Evolutionary conservation across 1,140 invertebrate genomes (phyloP), one percentile per base, ranked within the genome.

Genomic region (Mylabris phalerata): DNA sequence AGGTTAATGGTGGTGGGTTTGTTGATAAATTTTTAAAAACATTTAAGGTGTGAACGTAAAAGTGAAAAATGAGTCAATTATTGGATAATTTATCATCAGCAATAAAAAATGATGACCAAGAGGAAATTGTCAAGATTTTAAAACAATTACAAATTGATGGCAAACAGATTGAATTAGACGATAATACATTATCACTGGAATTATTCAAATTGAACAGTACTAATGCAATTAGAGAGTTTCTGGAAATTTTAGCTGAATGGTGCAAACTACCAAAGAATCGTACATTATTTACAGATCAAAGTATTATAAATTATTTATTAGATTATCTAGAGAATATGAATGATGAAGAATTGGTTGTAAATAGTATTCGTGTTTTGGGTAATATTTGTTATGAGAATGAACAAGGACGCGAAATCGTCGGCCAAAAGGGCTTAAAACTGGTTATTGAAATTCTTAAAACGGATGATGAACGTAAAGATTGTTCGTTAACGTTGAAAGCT

Each of bases 381-480:
- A 95, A 95, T 73, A 85, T 94, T 64, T 93, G 89, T 66, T 94
- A 86, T 74, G 87, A 93, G 68, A 92, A 92, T 78, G 86, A 91
- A 81, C 78, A 78, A 64, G 80, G 80, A 25, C 78, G 84, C 56
- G 79, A 81, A 51, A 71, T 84, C 10, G 73, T 85, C 19, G 77
- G 85, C 54, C 73, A 78, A 55, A 75, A 81, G 58, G 86, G 86
- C 0, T 74, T 88, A 45, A 66, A 70, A 40, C 72, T 72, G 25
- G 69, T 86, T n/a, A 67, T 80, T 9, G 73, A 75, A 25, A 55
- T 80, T 11, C 66, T 83, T 4, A 73, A 75, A 56, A 74, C 71
- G 50, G 66, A 67, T 45, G 13, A 55, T 41, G 55, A 49, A 51
- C 54, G 60, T 41, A 40, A 63, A n/a, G 57, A 64, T 52, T 57